Base-by-base conservation (phyloP, 2,888 invertebrate species). In the Philopedon plagiatum region DNA sequence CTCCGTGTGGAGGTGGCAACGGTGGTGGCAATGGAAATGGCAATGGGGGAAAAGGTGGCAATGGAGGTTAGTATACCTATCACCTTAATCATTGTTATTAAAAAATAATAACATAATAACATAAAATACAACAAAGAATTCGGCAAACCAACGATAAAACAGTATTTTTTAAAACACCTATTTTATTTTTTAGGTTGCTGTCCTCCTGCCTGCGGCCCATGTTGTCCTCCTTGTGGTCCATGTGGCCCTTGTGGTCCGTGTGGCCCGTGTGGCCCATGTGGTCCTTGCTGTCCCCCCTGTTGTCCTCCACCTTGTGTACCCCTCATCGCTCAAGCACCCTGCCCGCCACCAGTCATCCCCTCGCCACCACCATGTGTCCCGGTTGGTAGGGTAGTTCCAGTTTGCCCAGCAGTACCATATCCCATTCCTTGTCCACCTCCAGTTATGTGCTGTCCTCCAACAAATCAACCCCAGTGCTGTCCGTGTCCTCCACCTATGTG, bases 401-500 rank as follows among this genome's bases (percentile, higher is more conserved):
- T 78, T 18, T 76, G 78, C 49, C 80, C 81, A 34, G 79, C 79
- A 13, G 72, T 78, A 5, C 80, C 81, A 1, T 78, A 78, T 70
- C 79, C 81, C 26, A 73, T 77, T n/a, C 78, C 79, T 3, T 78
- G 80, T 72, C 80, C 81, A 5, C 80, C 82, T 34, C 80, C 81
- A 23, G 66, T 79, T 15, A 58, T 76, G 7, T 77, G 76, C 32
- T 75, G 73, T 70, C 77, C 78, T n/a, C 75, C 75, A 15, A 61
- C 70, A 21, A 65, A 69, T 57, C 73, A 75, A 44, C 51, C 68
- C 0, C 69, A 70, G 15, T 73, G 73, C 34, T 68, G 73, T 74
- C 63, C 79, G 76, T 74, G 75, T 75, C 64, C 76, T n/a, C 76
- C 75, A 11, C 76, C 77, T 3, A 71, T 87, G 37, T 87, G 87